These are phyloP conservation scores for Chauna torquata DNA, from an alignment of 2,113 vertebrate genomes.

Conservation along the genomic window DNA sequence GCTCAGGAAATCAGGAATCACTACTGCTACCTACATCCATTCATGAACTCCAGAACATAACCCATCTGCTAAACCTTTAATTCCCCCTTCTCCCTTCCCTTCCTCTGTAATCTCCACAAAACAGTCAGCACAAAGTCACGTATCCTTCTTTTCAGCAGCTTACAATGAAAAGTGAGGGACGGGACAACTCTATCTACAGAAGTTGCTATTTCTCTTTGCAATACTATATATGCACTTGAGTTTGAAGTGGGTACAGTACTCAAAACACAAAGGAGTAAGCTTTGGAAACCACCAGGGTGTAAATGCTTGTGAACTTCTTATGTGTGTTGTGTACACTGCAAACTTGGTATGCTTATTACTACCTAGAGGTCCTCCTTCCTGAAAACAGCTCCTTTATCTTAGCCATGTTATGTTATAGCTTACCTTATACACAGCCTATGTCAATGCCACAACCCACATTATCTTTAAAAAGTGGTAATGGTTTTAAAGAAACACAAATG, in stretches of 20 bases:
- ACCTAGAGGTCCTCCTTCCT: not conserved
- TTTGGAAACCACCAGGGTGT: not conserved
- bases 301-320: not conserved
- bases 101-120: not conserved
- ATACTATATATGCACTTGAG: fast-evolving
- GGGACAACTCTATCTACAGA: not conserved
- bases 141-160: not conserved
- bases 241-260: not conserved
- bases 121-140: not conserved
- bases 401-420: fast-evolving
- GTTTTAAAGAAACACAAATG: not conserved
- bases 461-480: not conserved
- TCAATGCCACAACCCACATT: fast-evolving
- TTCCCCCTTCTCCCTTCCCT: not conserved
- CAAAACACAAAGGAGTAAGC: not conserved
- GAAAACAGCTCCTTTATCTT: not conserved
- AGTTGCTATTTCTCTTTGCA: not conserved
- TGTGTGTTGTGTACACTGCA: not conserved
- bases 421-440: not conserved
- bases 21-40: not conserved
- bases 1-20: not conserved
- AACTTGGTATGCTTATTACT: not conserved
- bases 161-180: not conserved
- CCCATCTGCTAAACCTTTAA: not conserved
- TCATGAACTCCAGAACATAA: fast-evolving